phyloP scores from a whole-genome alignment of 1,140 invertebrate genomes.

The Trichonephila clavipes region DNA sequence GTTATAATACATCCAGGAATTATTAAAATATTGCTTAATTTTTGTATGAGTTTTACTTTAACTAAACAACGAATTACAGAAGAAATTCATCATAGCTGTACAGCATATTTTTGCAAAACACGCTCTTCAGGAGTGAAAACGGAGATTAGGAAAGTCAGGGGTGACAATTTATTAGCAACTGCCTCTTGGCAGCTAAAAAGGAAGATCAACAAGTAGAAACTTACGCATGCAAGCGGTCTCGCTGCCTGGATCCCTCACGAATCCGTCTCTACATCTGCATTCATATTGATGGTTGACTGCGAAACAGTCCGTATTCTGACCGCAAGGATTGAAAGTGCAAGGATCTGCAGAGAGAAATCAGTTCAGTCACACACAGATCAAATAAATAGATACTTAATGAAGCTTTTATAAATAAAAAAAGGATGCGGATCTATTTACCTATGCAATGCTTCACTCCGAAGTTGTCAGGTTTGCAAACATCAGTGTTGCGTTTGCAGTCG shows the following conservation, averaged over 20 bases:
- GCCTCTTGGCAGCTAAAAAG: too few species aligned
- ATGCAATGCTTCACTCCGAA: conserved; percentile 77
- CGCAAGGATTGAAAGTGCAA: conserved; percentile 77
- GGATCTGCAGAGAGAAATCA: conserved; percentile 68
- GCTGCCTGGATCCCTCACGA: conserved; percentile 73
- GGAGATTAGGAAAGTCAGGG: too few species aligned
- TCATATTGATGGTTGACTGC: conserved; percentile 73
- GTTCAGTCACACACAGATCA: background rate
- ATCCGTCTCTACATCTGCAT: conserved; percentile 69
- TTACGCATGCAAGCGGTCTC: conserved; percentile 74
- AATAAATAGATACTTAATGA: background rate
- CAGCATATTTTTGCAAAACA: too few species aligned
- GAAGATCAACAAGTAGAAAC: background rate
- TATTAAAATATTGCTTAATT: too few species aligned
- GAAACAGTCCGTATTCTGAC: conserved; percentile 70
- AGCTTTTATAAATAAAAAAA: background rate
- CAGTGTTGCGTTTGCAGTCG: conserved; percentile 76
- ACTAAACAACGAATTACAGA: too few species aligned
- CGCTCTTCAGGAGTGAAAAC: too few species aligned
- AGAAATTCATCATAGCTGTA: too few species aligned
- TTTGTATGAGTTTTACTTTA: too few species aligned
- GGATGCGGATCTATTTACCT: conserved; percentile 25
- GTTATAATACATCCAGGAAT: too few species aligned
- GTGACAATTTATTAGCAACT: too few species aligned
- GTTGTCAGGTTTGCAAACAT: conserved; percentile 78